phyloP scores from a whole-genome alignment of 2,113 vertebrate genomes.

The Lophius piscatorius region DNA sequence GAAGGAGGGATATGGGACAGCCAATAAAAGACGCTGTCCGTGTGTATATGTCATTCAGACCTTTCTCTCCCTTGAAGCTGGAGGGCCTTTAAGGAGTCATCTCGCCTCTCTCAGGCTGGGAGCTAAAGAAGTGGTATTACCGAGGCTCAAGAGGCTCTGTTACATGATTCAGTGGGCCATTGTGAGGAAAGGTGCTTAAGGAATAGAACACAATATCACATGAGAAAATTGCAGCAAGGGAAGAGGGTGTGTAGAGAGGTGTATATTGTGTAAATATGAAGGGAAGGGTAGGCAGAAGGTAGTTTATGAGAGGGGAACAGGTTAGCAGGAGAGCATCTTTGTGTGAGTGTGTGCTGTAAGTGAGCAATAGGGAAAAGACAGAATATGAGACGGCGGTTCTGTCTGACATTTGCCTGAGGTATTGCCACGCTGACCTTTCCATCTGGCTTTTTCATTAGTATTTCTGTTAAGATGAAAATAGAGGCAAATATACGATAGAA shows the following conservation, averaged over 20 bases:
- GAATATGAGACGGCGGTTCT: constrained; percentile 20
- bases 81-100: constrained; percentile 54
- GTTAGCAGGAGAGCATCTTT: constrained; percentile 29
- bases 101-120: constrained; percentile 27
- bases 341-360: constrained; percentile 22
- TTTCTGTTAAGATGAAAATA: constrained; percentile 57
- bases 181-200: constrained; percentile 43
- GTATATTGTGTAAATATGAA: constrained; percentile 22
- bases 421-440: constrained; percentile 69
- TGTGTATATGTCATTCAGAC: constrained; percentile 57
- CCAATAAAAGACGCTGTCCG: constrained; percentile 66
- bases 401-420: constrained; percentile 73
- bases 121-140: constrained; percentile 60
- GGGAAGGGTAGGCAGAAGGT: constrained; percentile 31
- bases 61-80: constrained; percentile 33
- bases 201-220: constrained; percentile 45
- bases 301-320: constrained; percentile 39
- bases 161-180: constrained; percentile 57
- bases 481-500: constrained; percentile 38
- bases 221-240: constrained; percentile 34
- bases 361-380: not conserved
- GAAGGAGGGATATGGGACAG: constrained; percentile 47
- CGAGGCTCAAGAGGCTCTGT: constrained; percentile 52
- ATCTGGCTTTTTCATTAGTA: constrained; percentile 64
- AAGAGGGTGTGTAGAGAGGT: constrained; percentile 5